Evolutionary conservation across 2,888 invertebrate genomes (phyloP), one percentile per base, ranked within the genome.

Genomic region (Nemotelus pantherinus): DNA sequence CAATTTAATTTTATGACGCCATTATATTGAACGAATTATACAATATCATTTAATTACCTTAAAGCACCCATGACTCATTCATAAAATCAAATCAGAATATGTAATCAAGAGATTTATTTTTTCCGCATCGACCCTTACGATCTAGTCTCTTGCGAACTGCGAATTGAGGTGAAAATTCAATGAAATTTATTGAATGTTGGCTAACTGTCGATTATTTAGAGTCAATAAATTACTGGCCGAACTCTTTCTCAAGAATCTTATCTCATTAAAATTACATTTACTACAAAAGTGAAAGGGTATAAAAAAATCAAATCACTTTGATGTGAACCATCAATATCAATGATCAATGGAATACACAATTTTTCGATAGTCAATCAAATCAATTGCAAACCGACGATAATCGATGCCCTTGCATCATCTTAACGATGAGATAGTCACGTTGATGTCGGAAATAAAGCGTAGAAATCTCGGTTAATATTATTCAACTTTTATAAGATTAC

Each of bases 261-360:
- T 3, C 63, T 63, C 39, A 41, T 41, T 63, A 9, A 63, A 63
- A 25, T 10, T 25, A 63, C 4, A 10, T 10, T 4, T 63, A 7
- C 3, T 41, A 63, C 43, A 43, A 63, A 63, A 63, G 63, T 63
- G 63, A 63, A 63, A 63, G 63, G 63, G 7, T 10, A 25, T 5
- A 5, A 25, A 63, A 63, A 63, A 39, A 43, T 63, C 63, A 3
- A 63, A 43, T 39, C 63, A 63, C 39, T 63, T 63, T 41, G 4
- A 41, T 63, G 7, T 63, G 25, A 25, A n/a, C 25, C 63, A 4
- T 63, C 4, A 7, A 63, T 63, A 41, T 63, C 63, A 39, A 43
- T 25, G 63, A 41, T 41, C 43, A 63, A 63, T 63, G 5, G 63
- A 63, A 63, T 43, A 41, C 41, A 41, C 43, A 25, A 25, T 63